Base-by-base conservation (phyloP, 2,888 invertebrate genomes). In the Melieria picta region DNA sequence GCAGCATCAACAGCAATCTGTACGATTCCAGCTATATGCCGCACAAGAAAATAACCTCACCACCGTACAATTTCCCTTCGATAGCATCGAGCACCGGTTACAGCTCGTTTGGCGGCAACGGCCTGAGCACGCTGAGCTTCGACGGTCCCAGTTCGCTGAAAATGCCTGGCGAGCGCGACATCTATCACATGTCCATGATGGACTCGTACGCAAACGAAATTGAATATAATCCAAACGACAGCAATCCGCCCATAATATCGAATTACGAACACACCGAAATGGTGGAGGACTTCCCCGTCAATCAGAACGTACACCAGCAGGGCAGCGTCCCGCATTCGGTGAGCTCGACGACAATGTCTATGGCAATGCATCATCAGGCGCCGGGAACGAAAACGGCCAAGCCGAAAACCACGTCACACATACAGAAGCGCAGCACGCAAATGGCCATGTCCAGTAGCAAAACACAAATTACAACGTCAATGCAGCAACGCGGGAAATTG, bases 281-380 rank as follows among this genome's bases (percentile, higher is more conserved):
- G 80, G 83, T 83, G 13, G 87, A 87, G 78, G 87, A 87, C 73
- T 87, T 87, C 74, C 86, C 86, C 6, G 86, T 87, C 47, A 87
- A 87, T 73, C 80, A 81, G 71, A 82, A 82, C 74, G 48, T 79
- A n/a, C 80, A 83, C 50, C 79, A 79, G 57, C 73, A 75, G 16
- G 69, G 74, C 0, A 78, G 77, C 69, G 78, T 74, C 4, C 66
- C 75, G 16, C 72, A 74, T 71, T 76, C 78, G 63, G 76, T 78
- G 63, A 76, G 76, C 73, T 78, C 77, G n/a, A 76, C 76, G 63
- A 80, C 78, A 67, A 65, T 67, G 56, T 69, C 73, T 10, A 58
- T 47, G 50, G 66, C 52, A 7, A 45, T 11, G 10, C 13, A 68
- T 42, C 75, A 78, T 64, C 72, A 71, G 50, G 75, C 69, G 7